These are phyloP conservation scores for Pterois miles DNA, from an alignment of 2,797 vertebrate species.

Conservation along the genomic window DNA sequence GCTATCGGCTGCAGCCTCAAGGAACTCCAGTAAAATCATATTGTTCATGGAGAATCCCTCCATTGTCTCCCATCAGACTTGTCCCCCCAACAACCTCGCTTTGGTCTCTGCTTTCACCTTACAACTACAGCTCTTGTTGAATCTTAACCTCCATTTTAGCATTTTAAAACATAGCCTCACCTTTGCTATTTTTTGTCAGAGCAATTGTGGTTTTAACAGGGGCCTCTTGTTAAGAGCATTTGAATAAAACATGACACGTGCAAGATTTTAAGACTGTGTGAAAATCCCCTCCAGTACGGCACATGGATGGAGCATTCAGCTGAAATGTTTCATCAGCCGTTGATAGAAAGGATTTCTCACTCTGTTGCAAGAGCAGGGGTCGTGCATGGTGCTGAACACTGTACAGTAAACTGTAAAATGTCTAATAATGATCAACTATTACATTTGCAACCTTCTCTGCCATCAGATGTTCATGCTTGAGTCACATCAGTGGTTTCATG, in stretches of 20 bases:
- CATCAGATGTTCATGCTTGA: not conserved
- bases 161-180: constrained; percentile 43
- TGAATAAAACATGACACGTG: constrained; percentile 61
- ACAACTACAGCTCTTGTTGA: constrained; percentile 20
- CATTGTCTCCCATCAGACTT: constrained; percentile 14
- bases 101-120: constrained; percentile 46
- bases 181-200: constrained; percentile 28
- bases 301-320: constrained; percentile 12
- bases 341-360: constrained; percentile 28
- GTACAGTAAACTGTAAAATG: not conserved
- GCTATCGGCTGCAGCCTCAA: constrained; percentile 34
- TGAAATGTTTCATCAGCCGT: constrained; percentile 43
- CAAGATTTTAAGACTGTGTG: constrained; percentile 27
- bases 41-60: constrained; percentile 29
- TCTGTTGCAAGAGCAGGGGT: constrained; percentile 7
- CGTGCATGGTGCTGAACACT: not conserved
- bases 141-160: constrained; percentile 32
- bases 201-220: constrained; percentile 16
- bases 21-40: constrained; percentile 16
- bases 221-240: constrained; percentile 32
- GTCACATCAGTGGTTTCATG: not conserved
- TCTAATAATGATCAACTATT: not conserved
- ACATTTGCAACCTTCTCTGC: not conserved
- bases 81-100: constrained; percentile 18
- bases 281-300: constrained; percentile 51